Evolutionary conservation across 2,888 invertebrate species (phyloP).

Genomic region (Tinea semifulvella): DNA sequence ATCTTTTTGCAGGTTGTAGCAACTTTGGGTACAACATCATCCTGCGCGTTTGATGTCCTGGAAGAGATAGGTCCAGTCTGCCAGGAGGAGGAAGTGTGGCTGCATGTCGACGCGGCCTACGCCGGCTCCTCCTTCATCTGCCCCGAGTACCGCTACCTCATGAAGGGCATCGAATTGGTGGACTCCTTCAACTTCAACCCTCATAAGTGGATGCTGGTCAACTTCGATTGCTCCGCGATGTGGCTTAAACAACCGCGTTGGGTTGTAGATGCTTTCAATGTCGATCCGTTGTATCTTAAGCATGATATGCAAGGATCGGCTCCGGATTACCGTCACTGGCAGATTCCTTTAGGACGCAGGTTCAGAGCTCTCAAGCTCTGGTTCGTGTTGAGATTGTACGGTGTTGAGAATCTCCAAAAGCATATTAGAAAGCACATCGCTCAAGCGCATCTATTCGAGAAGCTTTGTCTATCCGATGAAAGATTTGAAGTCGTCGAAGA

Average conservation of each 20-base stretch:
- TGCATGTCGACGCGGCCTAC: conserved; percentile 97
- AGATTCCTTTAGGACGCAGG: conserved; percentile 92
- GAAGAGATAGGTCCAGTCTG: conserved; percentile 93
- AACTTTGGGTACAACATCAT: conserved; percentile 95
- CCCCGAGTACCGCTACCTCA: conserved; percentile 91
- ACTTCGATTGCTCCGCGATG: conserved; percentile 98
- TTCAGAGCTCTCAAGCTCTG: conserved; percentile 94
- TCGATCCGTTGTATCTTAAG: conserved; percentile 95
- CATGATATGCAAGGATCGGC: conserved; percentile 91
- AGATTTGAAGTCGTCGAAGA: conserved; percentile 91
- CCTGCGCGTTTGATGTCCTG: conserved; percentile 91
- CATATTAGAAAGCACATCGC: conserved; percentile 86
- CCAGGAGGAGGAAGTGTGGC: conserved; percentile 79
- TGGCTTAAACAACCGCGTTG: conserved; percentile 92
- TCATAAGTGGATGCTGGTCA: conserved; percentile 99
- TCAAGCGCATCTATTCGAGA: conserved; percentile 88
- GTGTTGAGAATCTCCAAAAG: conserved; percentile 86
- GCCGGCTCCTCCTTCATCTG: conserved; percentile 97
- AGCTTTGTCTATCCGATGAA: conserved; percentile 75
- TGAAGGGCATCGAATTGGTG: conserved; percentile 88
- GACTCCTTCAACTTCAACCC: conserved; percentile 99
- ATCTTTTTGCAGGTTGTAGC: conserved; percentile 73
- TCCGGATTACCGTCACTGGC: conserved; percentile 97
- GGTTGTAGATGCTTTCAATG: conserved; percentile 95
- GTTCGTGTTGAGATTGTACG: conserved; percentile 93